These are phyloP conservation scores for Drosophila atroscutellata DNA, from an alignment of 2,888 invertebrate genomes.

Conservation along the genomic window DNA sequence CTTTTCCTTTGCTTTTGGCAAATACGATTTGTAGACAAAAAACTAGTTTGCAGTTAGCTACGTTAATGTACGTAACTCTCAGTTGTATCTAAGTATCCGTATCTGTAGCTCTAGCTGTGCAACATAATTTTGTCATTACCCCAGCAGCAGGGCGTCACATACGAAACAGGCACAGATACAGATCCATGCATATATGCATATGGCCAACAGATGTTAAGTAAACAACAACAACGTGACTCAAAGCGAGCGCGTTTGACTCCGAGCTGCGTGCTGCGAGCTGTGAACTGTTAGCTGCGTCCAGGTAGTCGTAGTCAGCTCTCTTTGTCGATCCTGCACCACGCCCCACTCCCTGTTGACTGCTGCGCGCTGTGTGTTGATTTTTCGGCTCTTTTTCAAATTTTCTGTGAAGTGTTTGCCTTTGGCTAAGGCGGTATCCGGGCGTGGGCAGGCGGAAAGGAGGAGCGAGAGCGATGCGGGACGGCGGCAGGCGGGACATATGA, in stretches of 20 bases:
- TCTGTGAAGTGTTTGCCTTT: conserved; percentile 23
- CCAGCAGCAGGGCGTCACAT: conserved; percentile 39
- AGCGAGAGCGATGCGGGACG: neutral
- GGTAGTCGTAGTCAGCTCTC: conserved; percentile 33
- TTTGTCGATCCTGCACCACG: conserved; percentile 37
- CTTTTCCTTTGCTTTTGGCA: conserved; percentile 64
- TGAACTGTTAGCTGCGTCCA: conserved; percentile 15
- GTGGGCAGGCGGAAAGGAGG: conserved; percentile 13
- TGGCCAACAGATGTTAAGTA: conserved; percentile 74
- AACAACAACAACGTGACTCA: conserved; percentile 50
- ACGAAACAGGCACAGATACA: conserved; percentile 17
- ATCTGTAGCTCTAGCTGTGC: conserved; percentile 58
- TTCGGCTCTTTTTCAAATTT: conserved; percentile 22
- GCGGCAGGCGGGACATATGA: neutral
- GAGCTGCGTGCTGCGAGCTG: conserved; percentile 26
- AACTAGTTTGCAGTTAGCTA: conserved; percentile 55
- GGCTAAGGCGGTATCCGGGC: conserved; percentile 3
- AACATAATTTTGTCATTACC: conserved; percentile 79
- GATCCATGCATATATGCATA: conserved; percentile 54
- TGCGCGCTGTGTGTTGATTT: conserved; percentile 32
- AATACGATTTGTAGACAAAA: conserved; percentile 66
- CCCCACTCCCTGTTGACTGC: conserved; percentile 11
- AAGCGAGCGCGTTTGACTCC: conserved; percentile 19
- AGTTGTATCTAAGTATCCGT: conserved; percentile 43
- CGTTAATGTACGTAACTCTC: conserved; percentile 30